These are phyloP conservation scores for Kuschelorhynchus macadamiae DNA, from an alignment of 2,888 invertebrate species.

Conservation along the genomic window DNA sequence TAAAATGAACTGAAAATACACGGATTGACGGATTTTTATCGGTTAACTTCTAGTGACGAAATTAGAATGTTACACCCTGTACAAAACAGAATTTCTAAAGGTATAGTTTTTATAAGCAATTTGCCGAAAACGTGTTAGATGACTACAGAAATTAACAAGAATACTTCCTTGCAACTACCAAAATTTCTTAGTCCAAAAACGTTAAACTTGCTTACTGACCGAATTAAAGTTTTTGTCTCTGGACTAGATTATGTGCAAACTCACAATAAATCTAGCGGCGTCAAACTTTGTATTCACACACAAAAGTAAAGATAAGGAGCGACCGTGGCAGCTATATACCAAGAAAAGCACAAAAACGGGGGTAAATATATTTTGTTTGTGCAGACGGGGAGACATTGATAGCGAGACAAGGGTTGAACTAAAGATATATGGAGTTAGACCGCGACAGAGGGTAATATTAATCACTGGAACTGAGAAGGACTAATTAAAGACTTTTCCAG, in stretches of 20 bases:
- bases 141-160: slow-evolving; percentile 18
- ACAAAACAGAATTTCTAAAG: no score
- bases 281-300: slow-evolving; percentile 50
- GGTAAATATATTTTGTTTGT: slow-evolving; percentile 50
- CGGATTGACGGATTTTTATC: no score
- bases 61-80: no score
- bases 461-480: slow-evolving; percentile 54
- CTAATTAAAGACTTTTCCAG: slow-evolving; percentile 50
- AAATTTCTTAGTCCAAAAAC: slow-evolving; percentile 38
- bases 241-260: slow-evolving; percentile 45
- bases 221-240: slow-evolving; percentile 48
- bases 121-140: no score
- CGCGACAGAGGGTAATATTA: slow-evolving; percentile 56
- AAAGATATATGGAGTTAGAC: slow-evolving; percentile 56
- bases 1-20: no score
- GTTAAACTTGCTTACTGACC: slow-evolving; percentile 49
- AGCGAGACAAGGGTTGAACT: slow-evolving; percentile 51
- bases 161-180: slow-evolving; percentile 21
- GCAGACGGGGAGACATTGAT: slow-evolving; percentile 51
- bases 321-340: slow-evolving; percentile 41
- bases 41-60: no score
- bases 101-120: no score
- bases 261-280: slow-evolving; percentile 49
- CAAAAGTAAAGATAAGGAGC: slow-evolving; percentile 50
- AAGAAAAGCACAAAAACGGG: slow-evolving; percentile 52